Conservation (phyloP, 2,888 invertebrate genomes). For the Clivina fossor region DNA sequence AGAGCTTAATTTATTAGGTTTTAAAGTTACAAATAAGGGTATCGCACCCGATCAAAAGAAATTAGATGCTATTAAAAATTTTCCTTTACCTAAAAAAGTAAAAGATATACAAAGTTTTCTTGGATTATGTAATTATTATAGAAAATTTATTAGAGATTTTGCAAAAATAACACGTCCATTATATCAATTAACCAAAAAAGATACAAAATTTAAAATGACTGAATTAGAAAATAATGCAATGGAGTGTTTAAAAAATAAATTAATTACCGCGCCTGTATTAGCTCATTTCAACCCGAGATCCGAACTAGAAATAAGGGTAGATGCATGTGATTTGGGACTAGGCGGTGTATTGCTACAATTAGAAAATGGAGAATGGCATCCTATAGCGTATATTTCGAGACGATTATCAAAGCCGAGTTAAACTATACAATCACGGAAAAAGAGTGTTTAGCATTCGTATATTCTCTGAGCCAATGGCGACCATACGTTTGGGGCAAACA, state of each 20-base stretch:
- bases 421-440: constrained; percentile 34
- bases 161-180: constrained; percentile 40
- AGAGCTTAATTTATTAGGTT: too few species aligned
- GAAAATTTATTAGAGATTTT: constrained; percentile 42
- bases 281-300: constrained; percentile 40
- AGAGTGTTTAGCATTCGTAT: constrained; percentile 23
- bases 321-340: constrained; percentile 46
- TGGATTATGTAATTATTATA: constrained; percentile 42
- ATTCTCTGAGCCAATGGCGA: constrained; percentile 9
- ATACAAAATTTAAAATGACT: constrained; percentile 33
- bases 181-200: constrained; percentile 36
- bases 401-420: constrained; percentile 26
- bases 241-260: constrained; percentile 39
- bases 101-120: constrained; percentile 33
- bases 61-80: constrained; percentile 28
- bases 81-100: constrained; percentile 28
- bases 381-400: constrained; percentile 43
- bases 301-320: constrained; percentile 43
- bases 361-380: constrained; percentile 44
- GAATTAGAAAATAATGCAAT: constrained; percentile 34
- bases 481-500: constrained; percentile 15
- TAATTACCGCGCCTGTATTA: constrained; percentile 38
- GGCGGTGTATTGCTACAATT: constrained; percentile 45
- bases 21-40: constrained; percentile 18
- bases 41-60: constrained; percentile 29